Conservation (phyloP, 37 sponge, comb jelly and placozoan genomes). For the Hormiphora californensis region DNA sequence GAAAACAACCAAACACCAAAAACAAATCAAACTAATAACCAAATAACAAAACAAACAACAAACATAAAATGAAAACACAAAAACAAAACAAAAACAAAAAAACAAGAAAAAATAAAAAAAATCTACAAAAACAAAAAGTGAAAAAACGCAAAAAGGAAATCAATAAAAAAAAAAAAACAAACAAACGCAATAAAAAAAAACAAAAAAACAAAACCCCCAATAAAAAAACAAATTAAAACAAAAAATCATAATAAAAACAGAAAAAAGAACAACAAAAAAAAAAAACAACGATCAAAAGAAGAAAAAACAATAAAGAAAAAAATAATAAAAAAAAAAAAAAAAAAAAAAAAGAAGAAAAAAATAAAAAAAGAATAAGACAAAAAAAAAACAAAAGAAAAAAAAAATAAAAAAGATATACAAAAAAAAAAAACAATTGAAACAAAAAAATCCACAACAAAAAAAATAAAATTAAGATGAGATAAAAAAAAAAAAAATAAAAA, state of each 20-base stretch:
- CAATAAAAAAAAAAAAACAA: neutral
- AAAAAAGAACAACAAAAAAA: neutral
- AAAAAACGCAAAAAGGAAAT: neutral
- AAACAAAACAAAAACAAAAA: neutral
- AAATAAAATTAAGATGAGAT: neutral
- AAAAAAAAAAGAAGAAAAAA: neutral
- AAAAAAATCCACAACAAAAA: neutral
- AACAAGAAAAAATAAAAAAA: neutral
- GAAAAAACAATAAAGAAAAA: neutral
- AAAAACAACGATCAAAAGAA: neutral
- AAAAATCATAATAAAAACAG: neutral
- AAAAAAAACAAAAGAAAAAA: neutral
- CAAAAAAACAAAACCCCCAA: neutral
- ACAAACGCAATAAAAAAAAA: neutral
- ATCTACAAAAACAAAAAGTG: neutral
- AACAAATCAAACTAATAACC: neutral
- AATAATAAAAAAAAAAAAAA: neutral
- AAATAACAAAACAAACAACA: neutral
- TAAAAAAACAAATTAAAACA: neutral
- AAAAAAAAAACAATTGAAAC: neutral
- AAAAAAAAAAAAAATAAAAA: conserved; percentile 10
- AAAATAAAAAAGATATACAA: neutral
- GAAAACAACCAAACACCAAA: neutral
- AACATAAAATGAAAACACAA: neutral
- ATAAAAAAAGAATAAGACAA: neutral